Evolutionary conservation across 2,888 invertebrate genomes (phyloP).

Genomic region (Orthonychiurus folsomi): DNA sequence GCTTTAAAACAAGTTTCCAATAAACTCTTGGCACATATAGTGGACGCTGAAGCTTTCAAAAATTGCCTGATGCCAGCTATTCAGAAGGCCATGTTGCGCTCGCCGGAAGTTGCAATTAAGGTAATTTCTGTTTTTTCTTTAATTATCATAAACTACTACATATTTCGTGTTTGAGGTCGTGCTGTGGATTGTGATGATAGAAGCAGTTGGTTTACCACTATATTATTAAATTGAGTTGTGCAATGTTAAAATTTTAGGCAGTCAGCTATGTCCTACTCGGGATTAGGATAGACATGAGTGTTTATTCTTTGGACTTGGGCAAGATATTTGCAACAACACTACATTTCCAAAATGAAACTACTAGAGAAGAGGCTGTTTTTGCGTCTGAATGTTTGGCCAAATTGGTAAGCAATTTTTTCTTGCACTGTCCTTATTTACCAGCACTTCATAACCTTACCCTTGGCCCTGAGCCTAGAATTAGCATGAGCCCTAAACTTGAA

Average conservation of each 20-base stretch:
- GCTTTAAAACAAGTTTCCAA: conserved; percentile 59
- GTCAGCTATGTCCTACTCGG: conserved; percentile 67
- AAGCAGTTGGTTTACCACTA: not conserved
- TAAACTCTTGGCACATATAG: conserved; percentile 54
- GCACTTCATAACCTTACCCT: too few relatives aligned
- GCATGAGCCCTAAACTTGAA: too few relatives aligned
- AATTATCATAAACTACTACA: too few relatives aligned
- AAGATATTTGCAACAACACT: conserved; percentile 66
- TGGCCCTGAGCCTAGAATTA: too few relatives aligned
- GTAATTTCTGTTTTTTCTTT: conserved; percentile 16
- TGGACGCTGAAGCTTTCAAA: conserved; percentile 62
- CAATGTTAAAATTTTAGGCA: conserved; percentile 49
- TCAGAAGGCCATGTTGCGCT: conserved; percentile 83
- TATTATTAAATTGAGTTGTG: not conserved
- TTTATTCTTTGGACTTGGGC: conserved; percentile 65
- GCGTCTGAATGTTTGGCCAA: conserved; percentile 61
- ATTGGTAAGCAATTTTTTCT: conserved; percentile 17
- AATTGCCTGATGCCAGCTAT: conserved; percentile 67
- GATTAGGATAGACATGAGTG: conserved; percentile 65
- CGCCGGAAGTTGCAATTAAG: conserved; percentile 58
- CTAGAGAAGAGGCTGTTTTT: conserved; percentile 62
- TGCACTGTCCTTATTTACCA: not conserved
- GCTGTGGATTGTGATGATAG: not conserved
- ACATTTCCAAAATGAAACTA: conserved; percentile 72
- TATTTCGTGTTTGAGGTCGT: not conserved